Base-by-base conservation (phyloP, 2,113 vertebrate species). In the Ammodytes marinus region DNA sequence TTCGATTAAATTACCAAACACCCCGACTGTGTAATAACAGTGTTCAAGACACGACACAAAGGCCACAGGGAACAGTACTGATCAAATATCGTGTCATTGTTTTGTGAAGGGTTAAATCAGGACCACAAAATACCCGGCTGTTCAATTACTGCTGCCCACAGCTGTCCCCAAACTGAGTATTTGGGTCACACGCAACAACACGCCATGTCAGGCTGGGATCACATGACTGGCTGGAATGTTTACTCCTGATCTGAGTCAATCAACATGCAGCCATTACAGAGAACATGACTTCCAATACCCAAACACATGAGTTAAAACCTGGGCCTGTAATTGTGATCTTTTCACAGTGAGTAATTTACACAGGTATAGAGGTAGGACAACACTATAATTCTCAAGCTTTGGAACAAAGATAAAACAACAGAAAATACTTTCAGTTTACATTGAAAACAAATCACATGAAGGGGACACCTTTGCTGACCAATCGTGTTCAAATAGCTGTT, bases 191-290 rank as follows among this genome's bases (percentile, higher is more conserved):
- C 27, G 27, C 2, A 59, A 43, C 84, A 67, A 52, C 82, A 61
- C 50, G 84, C 84, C 78, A 88, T 52, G 79, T 81, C 85, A 79
- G 61, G 60, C 49, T 9, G 45, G 27, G 64, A 80, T 84, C 80
- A 81, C 86, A 78, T 52, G 58, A 81, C 9, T 8, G 49, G 40
- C 59, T 17, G 7, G 1, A 47, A 8, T 84, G 74, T 80, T 89
- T 78, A 35, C 55, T 73, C 13, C 35, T 54, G 40, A 53, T 15
- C 35, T 54, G 40, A 53, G 52, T 75, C 6, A 1, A 72, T 77
- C 59, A 69, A 75, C 19, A 47, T 46, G 61, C 35, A n/a, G 46
- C n/a, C 42, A 43, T 64, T 5, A 6, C 45, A 66, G 52, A 72
- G 19, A 71, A 78, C 82, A 45, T 10, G 0, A 19, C 27, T 52